Conservation (phyloP, 2,113 vertebrate species). For the Corydoras maculifer region DNA sequence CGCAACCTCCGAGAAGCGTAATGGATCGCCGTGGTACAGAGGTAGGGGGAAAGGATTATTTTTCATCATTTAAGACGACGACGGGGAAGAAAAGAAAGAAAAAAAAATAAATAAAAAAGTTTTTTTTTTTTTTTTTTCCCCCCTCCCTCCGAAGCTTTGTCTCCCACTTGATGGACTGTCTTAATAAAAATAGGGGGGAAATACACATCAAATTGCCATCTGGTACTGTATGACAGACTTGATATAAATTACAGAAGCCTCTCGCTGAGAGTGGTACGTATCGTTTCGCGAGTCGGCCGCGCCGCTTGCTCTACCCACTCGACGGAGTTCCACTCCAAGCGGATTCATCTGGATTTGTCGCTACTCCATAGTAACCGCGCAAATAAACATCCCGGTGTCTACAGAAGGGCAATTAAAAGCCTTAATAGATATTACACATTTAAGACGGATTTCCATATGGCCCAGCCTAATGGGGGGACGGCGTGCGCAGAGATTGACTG, state of each 20-base stretch:
- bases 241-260: constrained; percentile 40
- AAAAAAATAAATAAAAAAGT: neutral
- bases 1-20: constrained; percentile 69
- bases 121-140: too few relatives aligned
- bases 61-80: constrained; percentile 43
- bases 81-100: neutral
- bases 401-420: constrained; percentile 63
- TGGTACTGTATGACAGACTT: constrained; percentile 45
- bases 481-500: constrained; percentile 36
- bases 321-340: constrained; percentile 43
- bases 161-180: constrained; percentile 41
- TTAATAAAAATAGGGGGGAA: constrained; percentile 47
- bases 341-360: constrained; percentile 62
- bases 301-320: constrained; percentile 32
- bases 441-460: constrained; percentile 61
- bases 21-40: constrained; percentile 64
- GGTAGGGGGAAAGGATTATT: constrained; percentile 58
- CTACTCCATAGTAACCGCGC: constrained; percentile 58
- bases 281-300: constrained; percentile 40
- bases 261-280: constrained; percentile 41
- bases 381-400: constrained; percentile 59
- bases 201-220: constrained; percentile 48
- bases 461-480: constrained; percentile 41
- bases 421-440: constrained; percentile 64
- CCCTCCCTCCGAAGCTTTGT: constrained; percentile 31